phyloP scores from a whole-genome alignment of 1,140 invertebrate species.

The Gryllus bimaculatus region DNA sequence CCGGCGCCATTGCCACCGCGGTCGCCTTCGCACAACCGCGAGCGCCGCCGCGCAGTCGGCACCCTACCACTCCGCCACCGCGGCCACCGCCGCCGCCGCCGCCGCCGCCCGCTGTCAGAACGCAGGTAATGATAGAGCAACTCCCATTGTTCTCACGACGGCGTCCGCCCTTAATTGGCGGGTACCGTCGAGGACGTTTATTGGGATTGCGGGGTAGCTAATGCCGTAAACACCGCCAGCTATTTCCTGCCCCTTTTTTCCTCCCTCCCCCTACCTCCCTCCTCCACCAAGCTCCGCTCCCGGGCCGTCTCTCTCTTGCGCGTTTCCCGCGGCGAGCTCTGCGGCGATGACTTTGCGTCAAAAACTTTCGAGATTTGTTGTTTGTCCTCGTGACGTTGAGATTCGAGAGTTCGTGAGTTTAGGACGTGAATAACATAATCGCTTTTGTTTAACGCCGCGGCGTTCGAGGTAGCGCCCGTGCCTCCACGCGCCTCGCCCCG shows the following conservation, averaged over 20 bases:
- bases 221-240: not conserved
- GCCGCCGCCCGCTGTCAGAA: not conserved
- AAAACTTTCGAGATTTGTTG: not conserved
- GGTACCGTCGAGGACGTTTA: not conserved
- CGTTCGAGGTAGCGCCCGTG: too few species aligned
- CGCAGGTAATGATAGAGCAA: not conserved
- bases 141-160: not conserved
- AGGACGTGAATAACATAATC: not conserved
- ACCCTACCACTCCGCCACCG: too few species aligned
- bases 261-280: not conserved
- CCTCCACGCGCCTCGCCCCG: too few species aligned
- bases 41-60: too few species aligned
- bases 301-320: not conserved
- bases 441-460: not conserved
- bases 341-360: not conserved
- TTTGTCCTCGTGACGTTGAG: not conserved
- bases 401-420: not conserved
- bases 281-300: not conserved
- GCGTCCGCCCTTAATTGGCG: not conserved
- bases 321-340: not conserved
- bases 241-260: not conserved
- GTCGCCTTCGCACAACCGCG: too few species aligned
- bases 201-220: slow-evolving; percentile 2
- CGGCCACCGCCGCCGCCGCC: too few species aligned
- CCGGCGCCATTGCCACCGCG: too few species aligned